Evolutionary conservation across 2,888 invertebrate species (phyloP).

Genomic region (Chrysolina americana): DNA sequence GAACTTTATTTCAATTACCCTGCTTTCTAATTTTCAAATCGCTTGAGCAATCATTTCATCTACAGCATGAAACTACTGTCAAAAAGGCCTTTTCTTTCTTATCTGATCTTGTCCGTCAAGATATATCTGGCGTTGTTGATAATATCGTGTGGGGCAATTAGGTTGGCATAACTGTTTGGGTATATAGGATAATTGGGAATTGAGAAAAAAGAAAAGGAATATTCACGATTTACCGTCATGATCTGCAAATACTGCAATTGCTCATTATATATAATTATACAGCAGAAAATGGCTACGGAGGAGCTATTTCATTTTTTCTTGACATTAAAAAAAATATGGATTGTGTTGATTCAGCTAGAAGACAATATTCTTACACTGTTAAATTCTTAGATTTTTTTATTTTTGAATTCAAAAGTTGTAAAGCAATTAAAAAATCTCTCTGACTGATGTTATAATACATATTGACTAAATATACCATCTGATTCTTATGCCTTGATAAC

Average conservation of each 20-base stretch:
- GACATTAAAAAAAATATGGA: neutral
- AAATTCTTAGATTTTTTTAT: too few relatives aligned
- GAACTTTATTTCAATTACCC: neutral
- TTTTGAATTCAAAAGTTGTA: too few relatives aligned
- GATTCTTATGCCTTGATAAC: too few relatives aligned
- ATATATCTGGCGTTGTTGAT: slow-evolving; percentile 8
- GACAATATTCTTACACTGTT: too few relatives aligned
- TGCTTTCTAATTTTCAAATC: neutral
- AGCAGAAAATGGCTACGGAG: neutral
- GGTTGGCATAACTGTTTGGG: slow-evolving; percentile 16
- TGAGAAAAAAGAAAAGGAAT: slow-evolving; percentile 1
- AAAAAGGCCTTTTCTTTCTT: neutral
- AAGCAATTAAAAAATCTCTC: too few relatives aligned
- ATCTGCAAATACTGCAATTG: slow-evolving; percentile 19
- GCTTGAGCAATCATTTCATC: neutral
- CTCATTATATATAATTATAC: slow-evolving; percentile 16
- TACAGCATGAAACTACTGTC: neutral
- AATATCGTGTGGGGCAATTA: slow-evolving; percentile 12
- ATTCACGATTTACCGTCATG: slow-evolving; percentile 6
- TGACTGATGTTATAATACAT: too few relatives aligned
- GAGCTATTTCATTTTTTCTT: neutral
- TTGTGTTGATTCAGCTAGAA: neutral
- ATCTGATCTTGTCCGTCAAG: slow-evolving; percentile 1
- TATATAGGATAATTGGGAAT: slow-evolving; percentile 3
- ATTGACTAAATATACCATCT: too few relatives aligned